phyloP scores from a whole-genome alignment of 2,797 vertebrate species.

The Fistularia commersonii region DNA sequence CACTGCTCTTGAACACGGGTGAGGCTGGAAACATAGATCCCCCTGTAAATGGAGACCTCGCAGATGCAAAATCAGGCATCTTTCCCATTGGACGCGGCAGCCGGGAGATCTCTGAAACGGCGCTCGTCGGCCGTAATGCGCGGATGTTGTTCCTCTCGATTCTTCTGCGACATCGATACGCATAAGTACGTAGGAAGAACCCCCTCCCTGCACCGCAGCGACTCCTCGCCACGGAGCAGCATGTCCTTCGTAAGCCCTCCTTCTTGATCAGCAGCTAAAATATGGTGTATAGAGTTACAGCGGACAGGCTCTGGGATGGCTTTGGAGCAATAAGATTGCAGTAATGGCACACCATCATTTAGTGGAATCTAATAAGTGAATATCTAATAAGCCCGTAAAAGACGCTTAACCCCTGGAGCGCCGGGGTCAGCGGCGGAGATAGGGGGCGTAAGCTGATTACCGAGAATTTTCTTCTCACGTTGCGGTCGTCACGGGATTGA shows the following conservation, averaged over 20 bases:
- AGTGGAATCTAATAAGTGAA: conserved; percentile 69
- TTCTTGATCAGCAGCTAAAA: conserved; percentile 59
- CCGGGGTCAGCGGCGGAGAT: conserved; percentile 48
- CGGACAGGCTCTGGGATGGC: conserved; percentile 38
- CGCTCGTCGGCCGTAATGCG: conserved; percentile 56
- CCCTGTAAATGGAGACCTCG: too few relatives aligned
- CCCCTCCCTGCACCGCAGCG: conserved; percentile 21
- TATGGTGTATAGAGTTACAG: conserved; percentile 54
- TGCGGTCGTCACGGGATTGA: conserved; percentile 60
- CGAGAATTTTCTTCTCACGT: conserved; percentile 54
- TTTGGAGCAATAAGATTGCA: conserved; percentile 51
- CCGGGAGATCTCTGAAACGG: conserved; percentile 60
- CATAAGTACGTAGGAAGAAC: conserved; percentile 13
- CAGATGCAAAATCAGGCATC: conserved; percentile 41
- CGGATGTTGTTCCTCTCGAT: too few relatives aligned
- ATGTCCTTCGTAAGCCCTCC: conserved; percentile 40
- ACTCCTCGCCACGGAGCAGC: conserved; percentile 46
- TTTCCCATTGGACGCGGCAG: conserved; percentile 59
- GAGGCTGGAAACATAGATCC: too few relatives aligned
- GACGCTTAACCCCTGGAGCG: conserved; percentile 61
- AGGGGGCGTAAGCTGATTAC: conserved; percentile 60
- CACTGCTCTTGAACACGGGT: too few relatives aligned
- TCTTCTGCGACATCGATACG: conserved; percentile 17
- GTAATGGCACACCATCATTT: conserved; percentile 70
- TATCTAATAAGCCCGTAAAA: conserved; percentile 70